These are phyloP conservation scores for Poecile atricapillus DNA, from an alignment of 2,113 vertebrate species.

Conservation along the genomic window DNA sequence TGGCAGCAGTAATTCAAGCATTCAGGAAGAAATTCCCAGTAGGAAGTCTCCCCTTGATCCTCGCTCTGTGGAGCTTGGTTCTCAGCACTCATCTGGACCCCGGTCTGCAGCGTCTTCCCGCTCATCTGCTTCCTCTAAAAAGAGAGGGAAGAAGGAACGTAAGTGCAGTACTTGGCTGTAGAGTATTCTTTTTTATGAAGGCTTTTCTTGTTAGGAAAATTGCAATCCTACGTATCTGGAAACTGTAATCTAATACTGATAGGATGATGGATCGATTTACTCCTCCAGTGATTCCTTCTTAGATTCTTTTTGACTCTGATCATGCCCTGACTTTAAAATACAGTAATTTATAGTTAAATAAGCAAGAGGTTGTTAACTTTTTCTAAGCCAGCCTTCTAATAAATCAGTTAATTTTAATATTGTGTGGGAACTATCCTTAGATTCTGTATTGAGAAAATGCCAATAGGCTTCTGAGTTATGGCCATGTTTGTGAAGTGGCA, in stretches of 20 bases:
- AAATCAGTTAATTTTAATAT: neutral
- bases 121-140: conserved; percentile 80
- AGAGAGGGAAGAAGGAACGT: conserved; percentile 75
- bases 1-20: conserved; percentile 69
- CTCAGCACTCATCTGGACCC: conserved; percentile 75
- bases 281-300: neutral
- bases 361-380: neutral
- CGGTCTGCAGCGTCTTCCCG: conserved; percentile 79
- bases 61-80: conserved; percentile 54
- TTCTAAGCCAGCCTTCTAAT: neutral
- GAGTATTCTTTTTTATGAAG: neutral
- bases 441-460: neutral
- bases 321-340: neutral
- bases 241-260: neutral
- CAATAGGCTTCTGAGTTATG: neutral
- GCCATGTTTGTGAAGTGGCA: neutral
- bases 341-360: neutral
- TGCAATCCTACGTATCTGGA: neutral
- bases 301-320: neutral
- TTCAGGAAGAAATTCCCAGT: conserved; percentile 77
- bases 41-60: conserved; percentile 71
- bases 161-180: conserved; percentile 23
- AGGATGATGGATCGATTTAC: neutral
- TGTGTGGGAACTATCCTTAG: neutral
- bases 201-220: neutral